Evolutionary conservation across 1,140 invertebrate genomes (phyloP), one percentile per base, ranked within the genome.

Genomic region (Rhizoglyphus robini): DNA sequence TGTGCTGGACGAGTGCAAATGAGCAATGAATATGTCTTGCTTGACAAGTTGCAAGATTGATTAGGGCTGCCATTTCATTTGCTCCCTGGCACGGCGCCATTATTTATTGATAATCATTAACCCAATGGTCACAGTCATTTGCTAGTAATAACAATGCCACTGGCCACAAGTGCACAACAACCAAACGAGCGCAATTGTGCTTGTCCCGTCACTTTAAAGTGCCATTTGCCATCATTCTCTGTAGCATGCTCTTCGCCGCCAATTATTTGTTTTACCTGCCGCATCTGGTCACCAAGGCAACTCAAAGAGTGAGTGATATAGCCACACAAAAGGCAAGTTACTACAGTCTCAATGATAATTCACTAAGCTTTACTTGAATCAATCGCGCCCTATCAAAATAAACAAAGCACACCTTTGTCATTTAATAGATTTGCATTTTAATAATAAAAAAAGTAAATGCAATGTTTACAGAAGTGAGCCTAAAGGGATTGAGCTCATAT

Each of bases 31-130:
- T 32, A 54, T 54, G 51, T 54, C 51, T 54, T 54, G 51, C 51
- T 54, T 54, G 51, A 54, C 51, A 54, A 54, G 51, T 54, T 54
- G 51, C 51, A 54, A 54, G 51, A 54, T 54, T 54, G 51, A 54
- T 54, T 8, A 20, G 51, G 20, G 8, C 20, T 20, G 23, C 51
- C 8, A 5, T 46, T 46, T 46, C 41, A 46, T 46, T 46, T 46
- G 41, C 41, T 46, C 41, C 15, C 15, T 46, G 15, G 36, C 36
- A 41, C 36, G 18, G 8, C 51, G 23, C 23, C 23, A 54, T 11
- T 54, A 54, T 54, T 54, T 54, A 54, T 54, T 54, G 23, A 54
- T 54, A 54, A 54, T 54, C 36, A 41, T 11, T 25, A 15, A n/a
- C n/a, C n/a, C n/a, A n/a, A n/a, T n/a, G 51, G 51, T 23, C 8